phyloP scores from a whole-genome alignment of 2,113 vertebrate genomes.

The Machaerirhynchus nigripectus region DNA sequence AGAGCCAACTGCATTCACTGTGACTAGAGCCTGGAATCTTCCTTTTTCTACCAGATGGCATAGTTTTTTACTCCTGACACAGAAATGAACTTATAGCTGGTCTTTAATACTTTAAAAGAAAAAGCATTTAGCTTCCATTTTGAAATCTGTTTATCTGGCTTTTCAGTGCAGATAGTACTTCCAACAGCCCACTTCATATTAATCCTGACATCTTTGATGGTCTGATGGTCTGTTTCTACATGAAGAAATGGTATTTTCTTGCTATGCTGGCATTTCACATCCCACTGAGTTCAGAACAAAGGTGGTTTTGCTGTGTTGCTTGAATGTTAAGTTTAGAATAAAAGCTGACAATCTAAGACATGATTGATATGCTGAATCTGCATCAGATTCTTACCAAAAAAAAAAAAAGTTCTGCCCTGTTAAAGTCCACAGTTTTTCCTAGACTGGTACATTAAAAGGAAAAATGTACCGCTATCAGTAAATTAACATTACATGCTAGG shows the following conservation, averaged over 20 bases:
- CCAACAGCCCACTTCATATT: slow-evolving; percentile 25
- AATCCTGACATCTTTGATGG: slow-evolving; percentile 39
- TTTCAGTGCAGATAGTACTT: neutral
- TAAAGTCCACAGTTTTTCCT: neutral
- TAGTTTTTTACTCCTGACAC: neutral
- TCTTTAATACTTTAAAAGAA: neutral
- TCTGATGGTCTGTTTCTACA: slow-evolving; percentile 23
- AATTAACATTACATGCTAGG: neutral
- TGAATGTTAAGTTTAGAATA: slow-evolving; percentile 30
- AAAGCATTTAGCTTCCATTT: neutral
- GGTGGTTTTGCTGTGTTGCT: neutral
- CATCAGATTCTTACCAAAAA: neutral
- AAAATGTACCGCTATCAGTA: neutral
- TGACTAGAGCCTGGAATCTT: neutral
- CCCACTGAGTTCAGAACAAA: slow-evolving; percentile 53
- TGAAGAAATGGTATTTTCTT: slow-evolving; percentile 4
- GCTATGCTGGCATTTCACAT: slow-evolving; percentile 50
- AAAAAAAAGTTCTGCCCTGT: neutral
- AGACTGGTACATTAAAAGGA: neutral
- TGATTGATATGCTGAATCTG: slow-evolving; percentile 8
- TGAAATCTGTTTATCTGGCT: neutral
- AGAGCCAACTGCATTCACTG: neutral
- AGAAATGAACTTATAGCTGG: neutral
- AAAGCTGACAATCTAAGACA: slow-evolving; percentile 19
- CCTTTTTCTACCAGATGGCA: neutral